Conservation (phyloP, 2,797 vertebrate species). For the Mustela erminea region DNA sequence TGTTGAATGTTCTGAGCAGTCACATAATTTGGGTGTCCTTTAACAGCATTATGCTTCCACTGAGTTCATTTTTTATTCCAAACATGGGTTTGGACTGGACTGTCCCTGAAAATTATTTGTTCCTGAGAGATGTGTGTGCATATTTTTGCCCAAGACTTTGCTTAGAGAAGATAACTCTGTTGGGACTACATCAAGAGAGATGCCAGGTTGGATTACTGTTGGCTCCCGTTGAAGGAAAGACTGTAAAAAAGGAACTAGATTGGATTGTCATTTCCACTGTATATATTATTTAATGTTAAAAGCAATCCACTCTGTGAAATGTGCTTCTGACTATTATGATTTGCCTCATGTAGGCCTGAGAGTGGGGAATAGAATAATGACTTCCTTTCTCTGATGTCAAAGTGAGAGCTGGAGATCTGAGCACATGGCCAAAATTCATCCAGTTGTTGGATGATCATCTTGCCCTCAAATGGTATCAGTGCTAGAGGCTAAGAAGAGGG, state of each 20-base stretch:
- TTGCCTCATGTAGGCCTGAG: neutral
- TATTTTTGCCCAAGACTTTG: conserved; percentile 37
- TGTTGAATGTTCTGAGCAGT: conserved; percentile 36
- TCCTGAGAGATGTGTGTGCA: neutral
- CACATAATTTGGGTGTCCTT: neutral
- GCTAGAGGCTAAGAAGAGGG: neutral
- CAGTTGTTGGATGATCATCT: conserved; percentile 10
- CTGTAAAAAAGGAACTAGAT: conserved; percentile 2
- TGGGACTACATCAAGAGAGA: neutral
- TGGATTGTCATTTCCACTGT: conserved; percentile 13
- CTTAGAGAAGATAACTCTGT: conserved; percentile 19
- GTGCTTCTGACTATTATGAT: conserved; percentile 27
- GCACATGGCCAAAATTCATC: neutral
- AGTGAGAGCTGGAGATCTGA: neutral
- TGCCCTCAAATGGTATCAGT: neutral
- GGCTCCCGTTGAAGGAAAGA: neutral
- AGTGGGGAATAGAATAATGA: neutral
- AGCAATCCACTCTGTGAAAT: conserved; percentile 46
- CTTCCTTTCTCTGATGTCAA: neutral
- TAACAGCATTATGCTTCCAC: conserved; percentile 11
- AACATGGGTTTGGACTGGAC: conserved; percentile 1
- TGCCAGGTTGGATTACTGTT: neutral
- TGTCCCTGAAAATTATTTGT: conserved; percentile 28
- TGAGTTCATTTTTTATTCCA: conserved; percentile 34
- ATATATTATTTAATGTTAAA: conserved; percentile 61